phyloP scores from a whole-genome alignment of 2,113 vertebrate species.

The Mionectes macconnelli region DNA sequence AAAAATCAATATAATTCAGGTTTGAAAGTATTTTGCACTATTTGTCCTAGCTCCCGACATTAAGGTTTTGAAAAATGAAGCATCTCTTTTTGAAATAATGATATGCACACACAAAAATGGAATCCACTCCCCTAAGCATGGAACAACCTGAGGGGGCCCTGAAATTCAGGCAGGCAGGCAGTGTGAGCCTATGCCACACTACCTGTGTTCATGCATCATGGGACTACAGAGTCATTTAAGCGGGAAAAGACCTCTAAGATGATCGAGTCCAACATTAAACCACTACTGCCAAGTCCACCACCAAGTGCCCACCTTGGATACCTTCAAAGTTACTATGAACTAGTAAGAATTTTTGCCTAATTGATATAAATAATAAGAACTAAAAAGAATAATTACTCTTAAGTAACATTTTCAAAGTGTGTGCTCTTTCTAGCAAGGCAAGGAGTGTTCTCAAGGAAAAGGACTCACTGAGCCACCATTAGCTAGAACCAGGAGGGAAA shows the following conservation, averaged over 20 bases:
- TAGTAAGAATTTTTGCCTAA: not conserved
- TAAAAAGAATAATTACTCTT: not conserved
- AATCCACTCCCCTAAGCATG: not conserved
- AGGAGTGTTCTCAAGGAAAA: not conserved
- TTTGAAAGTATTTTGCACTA: not conserved
- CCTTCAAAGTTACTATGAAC: not conserved
- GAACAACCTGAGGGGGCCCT: not conserved
- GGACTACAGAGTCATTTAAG: not conserved
- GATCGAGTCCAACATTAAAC: not conserved
- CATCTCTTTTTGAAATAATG: not conserved
- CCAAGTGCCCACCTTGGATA: not conserved
- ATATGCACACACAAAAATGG: not conserved
- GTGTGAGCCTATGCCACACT: not conserved
- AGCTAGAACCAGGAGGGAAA: not conserved
- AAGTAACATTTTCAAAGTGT: not conserved
- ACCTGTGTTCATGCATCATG: not conserved
- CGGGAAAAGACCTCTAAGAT: not conserved
- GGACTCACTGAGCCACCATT: not conserved
- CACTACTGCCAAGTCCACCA: not conserved
- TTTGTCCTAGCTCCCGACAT: not conserved
- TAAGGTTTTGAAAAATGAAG: not conserved
- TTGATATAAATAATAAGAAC: not conserved
- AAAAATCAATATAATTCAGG: not conserved
- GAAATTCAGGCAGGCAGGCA: not conserved
- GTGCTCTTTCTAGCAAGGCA: not conserved